These are phyloP conservation scores for Gymnarchus niloticus DNA, from an alignment of 2,113 vertebrate species.

Conservation along the genomic window DNA sequence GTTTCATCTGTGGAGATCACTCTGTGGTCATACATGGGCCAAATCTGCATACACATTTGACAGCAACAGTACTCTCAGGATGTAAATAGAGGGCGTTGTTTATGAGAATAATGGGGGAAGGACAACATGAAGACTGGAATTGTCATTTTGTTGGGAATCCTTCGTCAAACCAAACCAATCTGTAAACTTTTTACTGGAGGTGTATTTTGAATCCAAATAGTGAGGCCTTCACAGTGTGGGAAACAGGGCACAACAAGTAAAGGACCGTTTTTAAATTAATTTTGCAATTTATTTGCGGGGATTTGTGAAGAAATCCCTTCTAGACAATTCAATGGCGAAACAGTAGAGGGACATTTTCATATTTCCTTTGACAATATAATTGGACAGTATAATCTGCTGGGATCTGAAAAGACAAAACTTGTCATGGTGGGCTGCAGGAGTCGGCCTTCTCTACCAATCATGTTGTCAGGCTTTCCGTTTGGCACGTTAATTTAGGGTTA, in stretches of 20 bases:
- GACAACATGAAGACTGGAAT: neutral
- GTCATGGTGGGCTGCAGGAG: neutral
- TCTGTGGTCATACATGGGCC: no score
- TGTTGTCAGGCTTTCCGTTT: neutral
- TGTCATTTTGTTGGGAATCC: neutral
- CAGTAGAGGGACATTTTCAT: neutral
- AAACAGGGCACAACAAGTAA: no score
- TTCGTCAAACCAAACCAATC: neutral
- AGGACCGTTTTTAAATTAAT: neutral
- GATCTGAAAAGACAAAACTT: neutral
- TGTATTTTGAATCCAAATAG: neutral
- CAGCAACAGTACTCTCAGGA: neutral
- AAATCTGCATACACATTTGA: no score
- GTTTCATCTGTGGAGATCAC: no score
- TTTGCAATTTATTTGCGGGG: neutral
- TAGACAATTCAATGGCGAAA: neutral
- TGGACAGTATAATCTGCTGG: neutral
- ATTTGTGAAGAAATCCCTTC: no score
- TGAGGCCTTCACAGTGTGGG: neutral
- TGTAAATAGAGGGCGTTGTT: neutral
- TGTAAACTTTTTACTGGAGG: neutral
- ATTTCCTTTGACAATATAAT: neutral
- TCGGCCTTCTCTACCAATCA: neutral
- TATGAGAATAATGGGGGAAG: neutral
- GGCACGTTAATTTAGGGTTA: neutral